phyloP scores from a whole-genome alignment of 2,888 invertebrate species.

The Parnassius smintheus region DNA sequence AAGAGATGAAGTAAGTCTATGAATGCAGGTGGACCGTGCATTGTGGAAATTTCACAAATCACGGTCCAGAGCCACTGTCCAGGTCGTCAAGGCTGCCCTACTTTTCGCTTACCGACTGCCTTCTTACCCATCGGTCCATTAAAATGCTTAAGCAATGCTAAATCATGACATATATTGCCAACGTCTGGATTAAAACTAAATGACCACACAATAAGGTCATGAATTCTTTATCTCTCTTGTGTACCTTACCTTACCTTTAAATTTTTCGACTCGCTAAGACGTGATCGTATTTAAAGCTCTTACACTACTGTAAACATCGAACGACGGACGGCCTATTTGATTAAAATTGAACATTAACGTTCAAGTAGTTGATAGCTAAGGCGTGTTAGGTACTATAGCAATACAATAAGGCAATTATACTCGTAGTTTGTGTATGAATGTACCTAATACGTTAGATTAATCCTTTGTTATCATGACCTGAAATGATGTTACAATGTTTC shows the following conservation, averaged over 20 bases:
- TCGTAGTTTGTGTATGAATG: not conserved
- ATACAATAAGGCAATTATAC: constrained; percentile 13
- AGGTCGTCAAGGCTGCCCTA: too few relatives aligned
- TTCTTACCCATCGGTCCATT: too few relatives aligned
- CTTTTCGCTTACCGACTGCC: too few relatives aligned
- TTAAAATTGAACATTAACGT: constrained; percentile 21
- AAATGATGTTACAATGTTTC: too few relatives aligned
- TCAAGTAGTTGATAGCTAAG: constrained; percentile 11
- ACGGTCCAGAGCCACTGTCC: too few relatives aligned
- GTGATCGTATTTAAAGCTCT: constrained; percentile 14
- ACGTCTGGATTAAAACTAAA: not conserved
- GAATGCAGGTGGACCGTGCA: too few relatives aligned
- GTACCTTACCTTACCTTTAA: constrained; percentile 6
- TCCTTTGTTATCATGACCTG: not conserved
- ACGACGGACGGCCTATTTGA: constrained; percentile 25
- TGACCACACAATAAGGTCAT: constrained; percentile 17
- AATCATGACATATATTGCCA: too few relatives aligned
- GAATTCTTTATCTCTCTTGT: constrained; percentile 8
- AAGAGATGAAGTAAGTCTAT: too few relatives aligned
- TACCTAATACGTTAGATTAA: not conserved
- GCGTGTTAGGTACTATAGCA: constrained; percentile 15
- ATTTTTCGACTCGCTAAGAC: constrained; percentile 15
- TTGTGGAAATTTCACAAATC: too few relatives aligned
- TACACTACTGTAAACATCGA: constrained; percentile 7
- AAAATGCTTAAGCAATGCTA: too few relatives aligned